Evolutionary conservation across 1,140 invertebrate species (phyloP).

Genomic region (Magallana gigas): DNA sequence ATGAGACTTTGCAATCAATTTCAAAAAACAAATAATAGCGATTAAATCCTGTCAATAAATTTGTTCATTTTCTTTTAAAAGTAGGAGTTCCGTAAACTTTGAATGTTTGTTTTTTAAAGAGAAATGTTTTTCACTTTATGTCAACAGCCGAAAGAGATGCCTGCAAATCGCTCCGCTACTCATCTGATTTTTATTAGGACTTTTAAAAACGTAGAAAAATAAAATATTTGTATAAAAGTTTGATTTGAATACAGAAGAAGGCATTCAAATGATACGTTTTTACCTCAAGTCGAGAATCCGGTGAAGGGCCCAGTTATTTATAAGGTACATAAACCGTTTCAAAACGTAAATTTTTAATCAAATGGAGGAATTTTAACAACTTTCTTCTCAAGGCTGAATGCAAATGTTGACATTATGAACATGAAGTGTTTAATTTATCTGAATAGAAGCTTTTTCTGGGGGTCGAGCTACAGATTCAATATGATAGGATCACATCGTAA

Average conservation of each 20-base stretch:
- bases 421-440: conserved; percentile 17
- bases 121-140: conserved; percentile 1
- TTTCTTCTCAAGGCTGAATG: background rate
- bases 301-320: conserved; percentile 10
- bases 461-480: conserved; percentile 8
- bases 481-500: background rate
- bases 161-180: background rate
- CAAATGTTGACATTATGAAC: conserved; percentile 11
- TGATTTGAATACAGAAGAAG: conserved; percentile 7
- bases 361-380: conserved; percentile 26
- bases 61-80: conserved; percentile 31
- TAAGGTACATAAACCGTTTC: conserved; percentile 14
- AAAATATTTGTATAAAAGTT: conserved; percentile 35
- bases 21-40: conserved; percentile 33
- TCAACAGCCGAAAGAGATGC: conserved; percentile 14
- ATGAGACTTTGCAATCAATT: conserved; percentile 31
- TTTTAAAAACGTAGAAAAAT: conserved; percentile 35
- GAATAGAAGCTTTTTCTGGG: conserved; percentile 6
- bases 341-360: conserved; percentile 33
- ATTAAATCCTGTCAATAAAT: conserved; percentile 35
- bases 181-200: conserved; percentile 26
- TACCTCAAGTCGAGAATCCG: background rate
- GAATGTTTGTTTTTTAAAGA: conserved; percentile 29
- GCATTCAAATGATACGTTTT: conserved; percentile 28
- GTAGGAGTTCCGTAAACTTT: conserved; percentile 27